Conservation (phyloP, 2,113 vertebrate genomes). For the Melanerpes aurifrons region DNA sequence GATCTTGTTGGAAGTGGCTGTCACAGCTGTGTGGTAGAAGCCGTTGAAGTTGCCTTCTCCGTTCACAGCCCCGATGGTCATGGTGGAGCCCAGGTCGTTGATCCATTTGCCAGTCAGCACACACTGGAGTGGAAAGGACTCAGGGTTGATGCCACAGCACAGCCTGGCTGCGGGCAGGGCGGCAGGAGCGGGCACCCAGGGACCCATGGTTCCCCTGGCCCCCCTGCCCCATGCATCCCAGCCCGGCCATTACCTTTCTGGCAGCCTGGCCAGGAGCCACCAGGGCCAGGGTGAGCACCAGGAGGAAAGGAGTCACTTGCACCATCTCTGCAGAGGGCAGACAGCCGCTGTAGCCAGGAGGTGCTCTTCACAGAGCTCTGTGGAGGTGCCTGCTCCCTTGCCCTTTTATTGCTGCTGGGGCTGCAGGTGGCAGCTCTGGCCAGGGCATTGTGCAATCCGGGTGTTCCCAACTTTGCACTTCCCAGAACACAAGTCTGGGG, state of each 20-base stretch:
- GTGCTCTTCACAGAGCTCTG: no score
- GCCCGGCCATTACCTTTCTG: no score
- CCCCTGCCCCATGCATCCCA: neutral
- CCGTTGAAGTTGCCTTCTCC: rapidly evolving
- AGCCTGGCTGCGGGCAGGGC: neutral
- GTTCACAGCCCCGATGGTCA: rapidly evolving
- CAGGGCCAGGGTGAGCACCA: no score
- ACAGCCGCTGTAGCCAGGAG: no score
- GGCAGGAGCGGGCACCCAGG: rapidly evolving
- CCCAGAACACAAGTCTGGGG: no score
- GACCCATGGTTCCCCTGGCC: neutral
- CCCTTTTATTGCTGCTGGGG: neutral
- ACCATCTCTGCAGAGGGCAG: no score
- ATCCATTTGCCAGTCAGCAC: rapidly evolving
- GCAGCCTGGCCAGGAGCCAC: no score
- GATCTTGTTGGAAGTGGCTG: rapidly evolving
- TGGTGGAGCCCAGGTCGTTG: slow-evolving; percentile 39
- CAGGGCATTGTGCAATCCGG: neutral
- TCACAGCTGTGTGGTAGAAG: neutral
- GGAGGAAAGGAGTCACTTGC: no score
- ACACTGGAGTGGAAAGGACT: neutral
- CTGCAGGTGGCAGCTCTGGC: neutral
- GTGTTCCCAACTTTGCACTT: neutral
- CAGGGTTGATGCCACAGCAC: neutral
- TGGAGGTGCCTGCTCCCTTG: no score